Evolutionary conservation across 2,113 vertebrate genomes (phyloP).

Genomic region (Rhea pennata): DNA sequence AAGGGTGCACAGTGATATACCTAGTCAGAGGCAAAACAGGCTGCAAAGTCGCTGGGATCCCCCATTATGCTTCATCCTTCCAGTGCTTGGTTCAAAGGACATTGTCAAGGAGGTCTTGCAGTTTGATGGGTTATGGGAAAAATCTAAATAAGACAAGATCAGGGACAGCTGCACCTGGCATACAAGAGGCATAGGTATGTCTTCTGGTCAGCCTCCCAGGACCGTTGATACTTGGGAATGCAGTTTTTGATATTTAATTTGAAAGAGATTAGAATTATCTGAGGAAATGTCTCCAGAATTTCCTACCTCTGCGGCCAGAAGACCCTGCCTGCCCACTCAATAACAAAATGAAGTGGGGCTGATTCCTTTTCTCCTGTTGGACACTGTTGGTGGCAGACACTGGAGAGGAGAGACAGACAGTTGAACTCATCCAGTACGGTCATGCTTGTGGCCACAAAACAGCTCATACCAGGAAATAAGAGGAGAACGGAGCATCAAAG

Average conservation of each 20-base stretch:
- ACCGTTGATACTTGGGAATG: not conserved
- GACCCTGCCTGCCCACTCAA: not conserved
- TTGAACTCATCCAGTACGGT: not conserved
- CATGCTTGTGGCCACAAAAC: not conserved
- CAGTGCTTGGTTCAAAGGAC: not conserved
- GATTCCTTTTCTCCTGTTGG: not conserved
- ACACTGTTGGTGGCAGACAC: not conserved
- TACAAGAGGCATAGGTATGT: too few species aligned
- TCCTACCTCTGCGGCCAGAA: not conserved
- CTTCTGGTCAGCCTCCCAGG: not conserved
- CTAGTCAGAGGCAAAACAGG: not conserved
- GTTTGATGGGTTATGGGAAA: not conserved
- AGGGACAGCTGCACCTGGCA: rapidly evolving
- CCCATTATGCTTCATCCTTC: not conserved
- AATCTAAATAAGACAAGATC: not conserved
- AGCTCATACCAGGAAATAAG: not conserved
- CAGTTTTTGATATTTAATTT: not conserved
- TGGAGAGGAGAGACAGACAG: not conserved
- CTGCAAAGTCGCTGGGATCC: not conserved
- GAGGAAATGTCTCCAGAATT: not conserved
- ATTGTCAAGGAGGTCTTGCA: not conserved
- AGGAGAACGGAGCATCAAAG: not conserved
- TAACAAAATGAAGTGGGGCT: not conserved
- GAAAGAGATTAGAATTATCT: not conserved
- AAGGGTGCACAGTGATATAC: not conserved